Percentiles rank a stretch among this genome's conserved stretches.
These are phyloP conservation scores for Helicoverpa zea DNA, from an alignment of 1,140 invertebrate species.

Conservation along the genomic window DNA sequence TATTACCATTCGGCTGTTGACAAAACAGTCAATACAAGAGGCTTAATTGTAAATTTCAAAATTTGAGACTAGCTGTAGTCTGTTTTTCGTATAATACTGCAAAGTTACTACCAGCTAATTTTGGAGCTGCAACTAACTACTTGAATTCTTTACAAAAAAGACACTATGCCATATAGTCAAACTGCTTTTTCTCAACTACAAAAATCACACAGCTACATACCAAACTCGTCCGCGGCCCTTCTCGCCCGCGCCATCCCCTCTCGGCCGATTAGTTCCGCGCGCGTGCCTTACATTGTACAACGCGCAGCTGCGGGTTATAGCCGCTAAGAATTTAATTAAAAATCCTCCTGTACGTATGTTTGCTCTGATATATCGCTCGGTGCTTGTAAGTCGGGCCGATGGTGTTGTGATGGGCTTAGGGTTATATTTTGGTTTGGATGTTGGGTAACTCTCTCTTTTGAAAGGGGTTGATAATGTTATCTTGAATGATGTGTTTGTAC, in stretches of 20 bases:
- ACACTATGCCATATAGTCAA: too few species aligned
- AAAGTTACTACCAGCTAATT: too few species aligned
- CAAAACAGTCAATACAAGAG: too few species aligned
- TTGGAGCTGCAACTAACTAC: too few species aligned
- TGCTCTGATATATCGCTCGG: background rate
- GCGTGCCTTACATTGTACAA: conserved; percentile 18
- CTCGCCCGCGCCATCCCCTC: background rate
- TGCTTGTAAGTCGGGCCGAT: background rate
- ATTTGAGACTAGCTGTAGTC: too few species aligned
- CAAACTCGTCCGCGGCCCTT: background rate
- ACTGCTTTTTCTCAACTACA: too few species aligned
- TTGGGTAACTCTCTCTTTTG: background rate
- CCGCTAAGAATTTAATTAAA: conserved; percentile 38
- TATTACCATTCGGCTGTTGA: too few species aligned
- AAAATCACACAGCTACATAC: background rate
- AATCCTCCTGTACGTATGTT: conserved; percentile 3
- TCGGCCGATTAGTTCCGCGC: conserved; percentile 28
- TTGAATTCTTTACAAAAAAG: too few species aligned
- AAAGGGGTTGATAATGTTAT: background rate
- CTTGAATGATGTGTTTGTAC: too few species aligned
- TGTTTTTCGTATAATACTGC: too few species aligned
- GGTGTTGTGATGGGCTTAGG: background rate
- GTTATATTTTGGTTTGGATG: background rate
- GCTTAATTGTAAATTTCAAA: too few species aligned
- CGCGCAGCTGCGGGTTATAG: conserved; percentile 24